phyloP scores from a whole-genome alignment of 2,888 invertebrate genomes.

The Gandaritis pyraliata region DNA sequence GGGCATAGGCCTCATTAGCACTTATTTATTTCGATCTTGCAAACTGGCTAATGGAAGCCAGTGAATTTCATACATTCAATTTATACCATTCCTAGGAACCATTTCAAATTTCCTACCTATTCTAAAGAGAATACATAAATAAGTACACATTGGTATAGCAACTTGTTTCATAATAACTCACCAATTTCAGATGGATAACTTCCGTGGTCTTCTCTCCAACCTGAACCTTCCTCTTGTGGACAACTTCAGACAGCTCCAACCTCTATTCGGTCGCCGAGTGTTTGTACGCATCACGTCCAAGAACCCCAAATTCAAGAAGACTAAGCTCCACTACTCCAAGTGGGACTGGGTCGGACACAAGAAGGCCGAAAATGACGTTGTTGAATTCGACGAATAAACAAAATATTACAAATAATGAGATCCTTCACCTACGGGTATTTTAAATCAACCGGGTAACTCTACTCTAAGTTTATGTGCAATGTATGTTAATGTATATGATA shows the following conservation, averaged over 20 bases:
- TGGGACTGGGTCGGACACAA: conserved; percentile 87
- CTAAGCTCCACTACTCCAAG: conserved; percentile 84
- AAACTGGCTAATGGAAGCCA: too few relatives aligned
- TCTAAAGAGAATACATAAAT: too few relatives aligned
- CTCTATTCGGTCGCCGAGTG: conserved; percentile 87
- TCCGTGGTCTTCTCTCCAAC: conserved; percentile 86
- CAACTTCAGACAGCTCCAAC: conserved; percentile 88
- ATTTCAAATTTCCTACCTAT: too few relatives aligned
- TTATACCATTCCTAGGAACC: too few relatives aligned
- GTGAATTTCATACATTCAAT: too few relatives aligned
- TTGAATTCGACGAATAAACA: conserved; percentile 74
- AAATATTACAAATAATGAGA: neutral
- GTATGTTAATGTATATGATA: conserved; percentile 47
- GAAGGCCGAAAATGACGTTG: conserved; percentile 77
- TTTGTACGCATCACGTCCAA: conserved; percentile 86
- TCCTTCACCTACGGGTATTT: conserved; percentile 23
- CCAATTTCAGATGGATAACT: conserved; percentile 84
- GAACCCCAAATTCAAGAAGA: conserved; percentile 83
- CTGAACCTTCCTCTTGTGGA: conserved; percentile 87
- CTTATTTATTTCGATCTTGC: neutral
- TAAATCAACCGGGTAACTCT: conserved; percentile 19
- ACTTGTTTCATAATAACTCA: conserved; percentile 22
- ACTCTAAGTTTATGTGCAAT: conserved; percentile 62
- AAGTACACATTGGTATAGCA: neutral
- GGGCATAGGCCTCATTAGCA: neutral